Base-by-base conservation (phyloP, 1,140 invertebrate species). In the Zaprionus inermis region DNA sequence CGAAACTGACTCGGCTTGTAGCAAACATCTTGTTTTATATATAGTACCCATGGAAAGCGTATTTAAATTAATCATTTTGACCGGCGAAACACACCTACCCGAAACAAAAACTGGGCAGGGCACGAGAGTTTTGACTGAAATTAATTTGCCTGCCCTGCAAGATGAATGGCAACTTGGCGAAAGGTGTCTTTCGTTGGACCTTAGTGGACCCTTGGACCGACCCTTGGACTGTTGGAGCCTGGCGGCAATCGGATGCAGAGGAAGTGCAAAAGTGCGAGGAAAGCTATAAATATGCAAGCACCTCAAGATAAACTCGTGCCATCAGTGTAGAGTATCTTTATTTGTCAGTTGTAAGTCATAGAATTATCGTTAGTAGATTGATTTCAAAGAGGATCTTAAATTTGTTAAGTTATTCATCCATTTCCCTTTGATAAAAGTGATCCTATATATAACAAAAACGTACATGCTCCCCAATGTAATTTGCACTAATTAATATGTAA, bases 1-100 rank as follows among this genome's bases (percentile, higher is more conserved):
- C n/a, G 3, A 9, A 6, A 9, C n/a, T 6, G 16, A 44, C 3
- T 44, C 9, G 14, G 14, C 6, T 3, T 9, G 38, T 44, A 9
- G 36, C 6, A 38, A 44, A 18, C 38, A 18, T 9, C n/a, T 2
- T 44, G 38, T 16, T 16, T 1, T 2, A 58, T 5, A 5, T 18
- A 10, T 12, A n/a, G 32, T 12, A 36, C 60, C 36, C 5, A 14
- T n/a, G 10, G 14, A 56, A 64, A 30, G 49, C 5, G 49, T 54
- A 64, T 63, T 18, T 59, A 76, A 72, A 83, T 83, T 79, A 84
- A 83, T 83, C 67, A 84, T 79, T 84, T 69, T 55, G 59, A 41
- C 28, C 51, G 46, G 61, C 69, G 16, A 65, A 72, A 69, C 80
- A 83, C 81, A 84, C 80, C 67, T 65, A 64, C 59, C 59, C 66